Percentiles rank a stretch among this genome's conserved stretches.
Evolutionary conservation across 1,140 invertebrate species (phyloP).

Genomic region (Pectinophora gossypiella): DNA sequence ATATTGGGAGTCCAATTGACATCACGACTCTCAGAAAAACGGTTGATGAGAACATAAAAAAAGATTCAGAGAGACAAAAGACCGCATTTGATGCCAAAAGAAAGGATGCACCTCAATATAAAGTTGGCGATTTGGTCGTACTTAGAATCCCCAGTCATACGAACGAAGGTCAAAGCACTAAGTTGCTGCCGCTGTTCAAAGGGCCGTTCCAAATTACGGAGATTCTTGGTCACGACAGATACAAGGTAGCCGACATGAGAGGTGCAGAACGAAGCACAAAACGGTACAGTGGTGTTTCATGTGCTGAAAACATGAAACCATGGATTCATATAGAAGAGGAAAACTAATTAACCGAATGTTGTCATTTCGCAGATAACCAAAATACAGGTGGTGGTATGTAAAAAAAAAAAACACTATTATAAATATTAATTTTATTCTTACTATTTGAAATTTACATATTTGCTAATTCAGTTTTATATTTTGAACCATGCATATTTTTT

Average conservation of each 20-base stretch:
- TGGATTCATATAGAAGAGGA: conserved; percentile 15
- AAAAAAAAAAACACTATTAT: neutral
- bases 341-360: conserved; percentile 13
- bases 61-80: conserved; percentile 19
- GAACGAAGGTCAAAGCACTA: conserved; percentile 28
- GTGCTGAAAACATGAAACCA: conserved; percentile 25
- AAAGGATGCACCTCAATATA: conserved; percentile 14
- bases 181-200: conserved; percentile 31
- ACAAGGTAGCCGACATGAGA: conserved; percentile 24
- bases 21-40: conserved; percentile 17
- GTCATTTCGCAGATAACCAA: too few species aligned
- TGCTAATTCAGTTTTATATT: too few species aligned
- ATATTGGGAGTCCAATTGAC: conserved; percentile 12
- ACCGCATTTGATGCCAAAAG: conserved; percentile 13
- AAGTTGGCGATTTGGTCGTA: conserved; percentile 22
- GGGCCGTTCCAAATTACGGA: conserved; percentile 36
- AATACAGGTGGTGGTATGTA: too few species aligned
- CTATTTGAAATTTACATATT: too few species aligned
- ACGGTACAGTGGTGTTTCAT: conserved; percentile 13
- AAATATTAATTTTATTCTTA: too few species aligned
- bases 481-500: neutral
- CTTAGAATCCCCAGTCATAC: conserved; percentile 21
- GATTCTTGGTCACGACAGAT: conserved; percentile 35
- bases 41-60: conserved; percentile 21
- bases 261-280: conserved; percentile 14